A percentile compares a stretch with the other conserved stretches of the same genome.
Evolutionary conservation across 2,888 invertebrate genomes (phyloP).

Genomic region (Ochropacha duplaris): DNA sequence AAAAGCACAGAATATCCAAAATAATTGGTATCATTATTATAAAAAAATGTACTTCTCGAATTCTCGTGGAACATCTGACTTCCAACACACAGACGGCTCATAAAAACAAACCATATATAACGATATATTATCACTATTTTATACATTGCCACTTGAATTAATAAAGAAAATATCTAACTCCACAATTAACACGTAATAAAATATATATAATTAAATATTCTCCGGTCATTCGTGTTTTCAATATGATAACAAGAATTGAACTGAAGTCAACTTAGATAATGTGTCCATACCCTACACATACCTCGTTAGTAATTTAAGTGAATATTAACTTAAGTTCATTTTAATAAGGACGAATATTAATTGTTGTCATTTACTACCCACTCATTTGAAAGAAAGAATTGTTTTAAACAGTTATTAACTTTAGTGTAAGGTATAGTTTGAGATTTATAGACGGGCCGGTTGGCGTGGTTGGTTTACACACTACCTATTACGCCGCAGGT

Average conservation of each 20-base stretch:
- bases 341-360: neutral
- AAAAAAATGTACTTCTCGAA: constrained; percentile 37
- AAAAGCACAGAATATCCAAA: constrained; percentile 51
- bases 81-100: constrained; percentile 5
- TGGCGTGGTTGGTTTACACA: too few species aligned
- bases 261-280: neutral
- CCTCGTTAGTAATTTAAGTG: neutral
- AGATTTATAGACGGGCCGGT: too few species aligned
- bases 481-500: too few species aligned
- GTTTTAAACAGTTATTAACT: too few species aligned
- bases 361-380: neutral
- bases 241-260: neutral
- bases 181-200: neutral
- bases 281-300: neutral
- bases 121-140: neutral
- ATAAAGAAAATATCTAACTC: neutral
- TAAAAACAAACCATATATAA: neutral
- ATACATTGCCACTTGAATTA: neutral
- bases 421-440: too few species aligned
- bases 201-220: too few species aligned
- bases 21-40: constrained; percentile 32
- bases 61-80: constrained; percentile 42
- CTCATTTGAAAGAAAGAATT: neutral
- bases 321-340: neutral
- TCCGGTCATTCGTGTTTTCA: neutral